Percentiles rank a stretch among this genome's conserved stretches.
Evolutionary conservation across 2,888 invertebrate species (phyloP).

Genomic region (Zhuqinia jingwanae): DNA sequence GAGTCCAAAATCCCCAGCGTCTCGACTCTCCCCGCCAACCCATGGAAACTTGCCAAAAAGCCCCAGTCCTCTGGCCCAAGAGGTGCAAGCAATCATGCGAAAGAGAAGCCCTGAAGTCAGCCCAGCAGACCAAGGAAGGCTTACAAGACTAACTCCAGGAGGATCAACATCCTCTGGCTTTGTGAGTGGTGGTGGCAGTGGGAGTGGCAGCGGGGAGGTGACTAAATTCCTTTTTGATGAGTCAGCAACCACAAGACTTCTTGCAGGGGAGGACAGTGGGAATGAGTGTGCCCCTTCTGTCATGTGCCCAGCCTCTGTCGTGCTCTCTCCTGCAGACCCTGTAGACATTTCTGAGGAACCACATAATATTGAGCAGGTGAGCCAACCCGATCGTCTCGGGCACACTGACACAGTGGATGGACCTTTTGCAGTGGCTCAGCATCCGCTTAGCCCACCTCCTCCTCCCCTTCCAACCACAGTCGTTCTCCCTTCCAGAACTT

Average conservation of each 20-base stretch:
- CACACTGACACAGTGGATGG: too few species aligned
- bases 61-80: conserved; percentile 78
- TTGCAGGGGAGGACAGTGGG: conserved; percentile 14
- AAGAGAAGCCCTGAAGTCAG: conserved; percentile 75
- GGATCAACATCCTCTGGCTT: conserved; percentile 41
- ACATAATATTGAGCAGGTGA: too few species aligned
- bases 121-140: conserved; percentile 67
- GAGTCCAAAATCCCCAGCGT: conserved; percentile 80
- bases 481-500: not conserved
- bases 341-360: too few species aligned
- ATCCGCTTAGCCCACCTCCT: conserved; percentile 9
- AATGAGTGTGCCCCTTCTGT: not conserved
- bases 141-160: conserved; percentile 36
- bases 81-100: conserved; percentile 64
- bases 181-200: conserved; percentile 4
- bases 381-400: too few species aligned
- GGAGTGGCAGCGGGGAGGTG: conserved; percentile 54
- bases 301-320: too few species aligned
- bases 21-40: conserved; percentile 79
- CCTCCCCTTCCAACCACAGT: conserved; percentile 6
- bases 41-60: conserved; percentile 76
- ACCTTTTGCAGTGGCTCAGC: not conserved
- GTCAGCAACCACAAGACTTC: conserved; percentile 67
- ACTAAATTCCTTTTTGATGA: conserved; percentile 79
- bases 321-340: not conserved